Percentiles rank a stretch among this genome's conserved stretches.
Evolutionary conservation across 2,113 vertebrate species (phyloP).

Genomic region (Pseudorasbora parva): DNA sequence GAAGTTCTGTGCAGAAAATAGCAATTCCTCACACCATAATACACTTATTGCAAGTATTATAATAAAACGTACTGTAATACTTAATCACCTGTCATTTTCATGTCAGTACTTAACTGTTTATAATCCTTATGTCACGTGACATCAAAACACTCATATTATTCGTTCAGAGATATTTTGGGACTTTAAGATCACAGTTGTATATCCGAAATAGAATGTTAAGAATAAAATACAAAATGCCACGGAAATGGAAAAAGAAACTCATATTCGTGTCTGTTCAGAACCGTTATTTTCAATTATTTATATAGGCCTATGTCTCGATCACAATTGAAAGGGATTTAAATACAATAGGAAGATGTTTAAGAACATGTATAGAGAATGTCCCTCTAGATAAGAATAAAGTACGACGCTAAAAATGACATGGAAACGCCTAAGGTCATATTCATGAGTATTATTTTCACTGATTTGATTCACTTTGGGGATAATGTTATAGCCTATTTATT

Average conservation of each 20-base stretch:
- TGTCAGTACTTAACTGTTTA: not conserved
- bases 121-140: not conserved
- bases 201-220: too few species aligned
- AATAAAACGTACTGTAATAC: not conserved
- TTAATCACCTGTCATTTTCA: not conserved
- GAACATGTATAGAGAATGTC: not conserved
- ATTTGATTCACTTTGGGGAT: not conserved
- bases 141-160: not conserved
- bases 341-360: not conserved
- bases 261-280: too few species aligned
- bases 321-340: not conserved
- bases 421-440: not conserved
- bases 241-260: too few species aligned
- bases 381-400: not conserved
- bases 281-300: too few species aligned
- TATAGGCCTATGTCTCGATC: not conserved
- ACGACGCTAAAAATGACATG: not conserved
- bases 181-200: not conserved
- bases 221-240: too few species aligned
- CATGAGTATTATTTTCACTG: not conserved
- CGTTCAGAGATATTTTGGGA: not conserved
- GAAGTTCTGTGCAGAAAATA: not conserved
- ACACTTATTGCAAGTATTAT: not conserved
- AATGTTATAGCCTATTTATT: too few species aligned
- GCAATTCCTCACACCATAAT: not conserved